phyloP scores from a whole-genome alignment of 2,113 vertebrate genomes.

The Corythornis madagascariensis region DNA sequence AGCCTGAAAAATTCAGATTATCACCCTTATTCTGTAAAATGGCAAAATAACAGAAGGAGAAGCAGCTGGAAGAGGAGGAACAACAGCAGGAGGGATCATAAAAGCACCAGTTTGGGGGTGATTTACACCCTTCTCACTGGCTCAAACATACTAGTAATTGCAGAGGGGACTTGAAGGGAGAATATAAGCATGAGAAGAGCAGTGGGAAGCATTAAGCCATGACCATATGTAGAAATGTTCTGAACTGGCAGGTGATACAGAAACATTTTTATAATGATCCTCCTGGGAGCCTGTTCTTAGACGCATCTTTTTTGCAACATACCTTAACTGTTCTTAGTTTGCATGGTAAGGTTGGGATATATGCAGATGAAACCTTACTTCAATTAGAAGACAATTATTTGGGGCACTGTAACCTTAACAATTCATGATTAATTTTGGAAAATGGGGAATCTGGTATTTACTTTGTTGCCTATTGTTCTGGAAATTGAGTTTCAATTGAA shows the following conservation, averaged over 20 bases:
- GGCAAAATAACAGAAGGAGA: constrained; percentile 55
- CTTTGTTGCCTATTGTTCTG: background rate
- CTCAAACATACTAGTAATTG: background rate
- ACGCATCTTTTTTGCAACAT: background rate
- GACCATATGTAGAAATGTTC: background rate
- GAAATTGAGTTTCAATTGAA: background rate
- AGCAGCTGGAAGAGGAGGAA: constrained; percentile 54
- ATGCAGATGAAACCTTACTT: background rate
- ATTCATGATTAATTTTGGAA: background rate
- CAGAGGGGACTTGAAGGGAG: background rate
- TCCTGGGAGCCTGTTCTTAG: background rate
- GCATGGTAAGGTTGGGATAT: background rate
- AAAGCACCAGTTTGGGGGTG: constrained; percentile 45
- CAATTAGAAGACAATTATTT: background rate
- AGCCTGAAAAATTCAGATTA: constrained; percentile 29
- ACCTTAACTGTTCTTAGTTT: background rate
- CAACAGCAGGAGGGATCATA: constrained; percentile 45
- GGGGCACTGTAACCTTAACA: background rate
- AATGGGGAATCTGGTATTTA: background rate
- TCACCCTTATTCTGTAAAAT: constrained; percentile 31
- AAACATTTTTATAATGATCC: background rate
- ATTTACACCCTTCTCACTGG: constrained; percentile 34
- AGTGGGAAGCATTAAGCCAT: background rate
- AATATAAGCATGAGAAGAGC: background rate
- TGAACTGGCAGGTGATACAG: constrained; percentile 14